Evolutionary conservation across 1,140 invertebrate genomes (phyloP), one percentile per base, ranked within the genome.

Genomic region (Nasonia giraulti): DNA sequence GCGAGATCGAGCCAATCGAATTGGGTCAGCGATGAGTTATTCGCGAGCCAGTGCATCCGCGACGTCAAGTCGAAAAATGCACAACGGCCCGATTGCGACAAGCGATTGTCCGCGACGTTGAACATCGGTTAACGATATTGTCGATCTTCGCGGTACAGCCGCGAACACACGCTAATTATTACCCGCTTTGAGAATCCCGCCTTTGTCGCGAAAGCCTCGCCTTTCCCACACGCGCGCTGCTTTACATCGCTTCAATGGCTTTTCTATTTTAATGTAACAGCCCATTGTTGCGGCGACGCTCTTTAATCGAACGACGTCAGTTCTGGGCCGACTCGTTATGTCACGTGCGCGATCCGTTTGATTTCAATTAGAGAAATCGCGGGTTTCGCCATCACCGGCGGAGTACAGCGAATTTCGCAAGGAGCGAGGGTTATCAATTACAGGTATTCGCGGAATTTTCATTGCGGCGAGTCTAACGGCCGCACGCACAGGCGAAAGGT

Each of bases 231-330:
- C 71, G 66, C 20, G 71, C 14, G 44, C 23, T 66, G 44, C 80
- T 76, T 55, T 66, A 66, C 50, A 62, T 76, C 20, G 50, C 14
- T 40, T 73, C 76, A 73, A 79, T 84, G 82, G 76, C 27, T 79
- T 84, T 84, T 79, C 82, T 68, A 77, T 83, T 84, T 84, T 79
- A 84, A 84, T 79, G 17, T 73, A 79, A 79, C 75, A 62, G 20
- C 27, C 68, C 68, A 78, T 79, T 84, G 76, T 79, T 77, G 44
- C 6, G 8, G 0, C 33, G 20, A 40, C 20, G 23, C 11, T 69
- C 31, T 73, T 73, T 73, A 76, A 76, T 50, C 47, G 17, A 76
- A 76, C 50, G 27, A 50, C 47, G 37, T 6, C 71, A 37, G 8
- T 31, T 73, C 12, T 74, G 7, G n/a, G 14, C 3, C 73, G 31